phyloP scores from a whole-genome alignment of 2,888 invertebrate species.

The Caenorhabditis zanzibari region DNA sequence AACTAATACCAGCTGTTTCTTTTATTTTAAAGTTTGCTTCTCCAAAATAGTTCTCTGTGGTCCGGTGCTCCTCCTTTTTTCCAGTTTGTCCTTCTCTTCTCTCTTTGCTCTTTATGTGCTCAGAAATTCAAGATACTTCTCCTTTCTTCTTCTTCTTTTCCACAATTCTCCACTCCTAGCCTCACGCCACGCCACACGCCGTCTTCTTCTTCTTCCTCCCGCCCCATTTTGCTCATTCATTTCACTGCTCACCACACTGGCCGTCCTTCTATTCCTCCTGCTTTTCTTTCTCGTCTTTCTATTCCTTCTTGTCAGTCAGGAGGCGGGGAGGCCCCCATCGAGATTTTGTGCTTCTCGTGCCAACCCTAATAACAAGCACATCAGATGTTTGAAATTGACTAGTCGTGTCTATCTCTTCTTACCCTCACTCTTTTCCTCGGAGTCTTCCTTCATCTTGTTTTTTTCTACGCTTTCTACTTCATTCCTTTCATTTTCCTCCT shows the following conservation, averaged over 20 bases:
- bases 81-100: slow-evolving; percentile 19
- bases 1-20: not conserved
- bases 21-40: slow-evolving; percentile 4
- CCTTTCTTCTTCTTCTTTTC: slow-evolving; percentile 33
- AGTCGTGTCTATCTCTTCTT: slow-evolving; percentile 33
- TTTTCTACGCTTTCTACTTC: slow-evolving; percentile 12
- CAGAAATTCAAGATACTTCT: slow-evolving; percentile 61
- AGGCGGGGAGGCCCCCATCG: slow-evolving; percentile 27
- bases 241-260: slow-evolving; percentile 48
- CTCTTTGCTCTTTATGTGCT: slow-evolving; percentile 50
- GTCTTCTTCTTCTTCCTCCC: slow-evolving; percentile 22
- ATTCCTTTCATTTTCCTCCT: slow-evolving; percentile 1
- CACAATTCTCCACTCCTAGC: slow-evolving; percentile 41
- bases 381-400: slow-evolving; percentile 62
- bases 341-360: slow-evolving; percentile 57
- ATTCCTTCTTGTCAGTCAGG: slow-evolving; percentile 27
- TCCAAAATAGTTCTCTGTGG: slow-evolving; percentile 17
- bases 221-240: slow-evolving; percentile 59
- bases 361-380: slow-evolving; percentile 61
- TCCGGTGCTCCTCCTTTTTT: slow-evolving; percentile 3
- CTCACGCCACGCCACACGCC: slow-evolving; percentile 33
- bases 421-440: slow-evolving; percentile 18
- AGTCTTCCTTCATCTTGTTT: slow-evolving; percentile 15
- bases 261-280: slow-evolving; percentile 36
- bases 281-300: slow-evolving; percentile 44